phyloP scores from a whole-genome alignment of 1,140 invertebrate genomes.

The Euwallacea similis region DNA sequence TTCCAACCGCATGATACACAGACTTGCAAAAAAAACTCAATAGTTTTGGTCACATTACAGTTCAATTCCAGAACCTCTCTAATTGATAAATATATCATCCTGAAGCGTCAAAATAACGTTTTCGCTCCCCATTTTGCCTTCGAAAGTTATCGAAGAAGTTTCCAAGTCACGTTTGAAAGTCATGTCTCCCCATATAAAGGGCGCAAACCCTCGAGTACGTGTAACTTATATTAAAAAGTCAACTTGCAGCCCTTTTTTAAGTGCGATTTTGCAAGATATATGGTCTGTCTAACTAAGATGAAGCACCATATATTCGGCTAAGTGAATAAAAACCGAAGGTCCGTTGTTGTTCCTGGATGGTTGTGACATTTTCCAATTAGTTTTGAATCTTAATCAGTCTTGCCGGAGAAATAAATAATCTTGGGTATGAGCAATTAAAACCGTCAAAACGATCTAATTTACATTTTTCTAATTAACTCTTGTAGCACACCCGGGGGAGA shows the following conservation, averaged over 20 bases:
- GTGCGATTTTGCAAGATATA: conserved; percentile 2
- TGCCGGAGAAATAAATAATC: conserved; percentile 4
- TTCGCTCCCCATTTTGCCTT: no score
- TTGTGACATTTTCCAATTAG: background rate
- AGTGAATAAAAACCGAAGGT: background rate
- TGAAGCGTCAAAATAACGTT: no score
- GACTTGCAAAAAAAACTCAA: no score
- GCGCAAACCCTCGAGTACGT: background rate
- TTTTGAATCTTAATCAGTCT: conserved; percentile 1
- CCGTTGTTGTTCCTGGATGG: background rate
- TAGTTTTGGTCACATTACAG: no score
- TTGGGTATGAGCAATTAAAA: conserved; percentile 16
- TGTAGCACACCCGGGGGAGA: conserved; percentile 11
- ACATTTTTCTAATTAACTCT: conserved; percentile 31
- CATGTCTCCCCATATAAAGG: no score
- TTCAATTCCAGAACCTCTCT: no score
- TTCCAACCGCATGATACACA: no score
- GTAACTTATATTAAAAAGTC: conserved; percentile 18
- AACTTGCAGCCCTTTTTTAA: background rate
- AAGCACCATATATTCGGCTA: background rate
- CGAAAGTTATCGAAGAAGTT: no score
- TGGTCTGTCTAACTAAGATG: background rate
- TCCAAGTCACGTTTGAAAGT: no score
- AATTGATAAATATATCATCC: no score
- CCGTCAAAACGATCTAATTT: conserved; percentile 19